Base-by-base conservation (phyloP, 2,888 invertebrate genomes). In the Eupithecia inturbata region DNA sequence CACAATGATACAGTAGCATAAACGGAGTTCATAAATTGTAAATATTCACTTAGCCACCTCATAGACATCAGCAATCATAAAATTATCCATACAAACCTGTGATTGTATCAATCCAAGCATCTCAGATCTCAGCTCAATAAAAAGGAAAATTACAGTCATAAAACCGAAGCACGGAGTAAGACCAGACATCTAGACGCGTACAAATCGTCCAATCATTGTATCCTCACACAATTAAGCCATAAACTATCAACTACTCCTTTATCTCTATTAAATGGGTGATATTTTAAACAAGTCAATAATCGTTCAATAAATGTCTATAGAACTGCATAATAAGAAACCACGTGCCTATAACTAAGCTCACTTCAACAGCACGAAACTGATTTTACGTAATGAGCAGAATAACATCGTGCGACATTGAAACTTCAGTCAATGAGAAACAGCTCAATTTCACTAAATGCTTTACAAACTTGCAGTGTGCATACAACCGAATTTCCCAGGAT, bases 261-360 rank as follows among this genome's bases (percentile, higher is more conserved):
- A 93, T 93, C 93, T 92, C 90, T 92, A 93, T 92, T 92, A 93
- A 93, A 87, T 89, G 88, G 88, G 88, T 91, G 90, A 93, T 93
- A 93, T 91, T 92, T 93, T 93, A 93, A 93, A 93, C 93, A 92
- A 92, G 91, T 92, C 94, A 93, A 94, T 94, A 94, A 93, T 91
- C 91, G 90, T 92, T 89, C 94, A 92, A 94, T 94, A 94, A 94
- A 93, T 87, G 94, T 94, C 93, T 84, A 88, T 89, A 90, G 92
- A 91, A 92, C 91, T 90, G 92, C 91, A 92, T 93, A 93, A 93
- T 94, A 94, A 93, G 91, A 90, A 92, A 89, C 92, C 92, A 89
- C 93, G 92, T 91, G 92, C 3, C 62, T 26, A 26, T 12, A 19
- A 19, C 62, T 28, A 45, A n/a, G 67, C 26, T 67, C 67, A 67